Conservation (phyloP, 2,888 invertebrate species). For the Eucera pruinosa region DNA sequence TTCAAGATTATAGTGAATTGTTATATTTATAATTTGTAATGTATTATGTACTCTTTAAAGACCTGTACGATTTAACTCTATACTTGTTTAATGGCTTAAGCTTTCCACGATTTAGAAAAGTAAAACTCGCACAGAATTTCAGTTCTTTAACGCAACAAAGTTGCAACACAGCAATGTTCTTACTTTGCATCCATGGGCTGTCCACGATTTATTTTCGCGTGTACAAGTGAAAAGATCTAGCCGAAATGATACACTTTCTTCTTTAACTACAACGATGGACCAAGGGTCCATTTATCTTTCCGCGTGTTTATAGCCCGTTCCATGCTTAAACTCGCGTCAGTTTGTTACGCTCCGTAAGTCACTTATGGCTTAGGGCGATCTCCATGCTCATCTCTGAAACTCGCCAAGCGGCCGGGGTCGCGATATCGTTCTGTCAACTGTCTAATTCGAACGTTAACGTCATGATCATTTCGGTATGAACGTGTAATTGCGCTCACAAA, state of each 20-base stretch:
- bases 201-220: slow-evolving; percentile 35
- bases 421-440: slow-evolving; percentile 53
- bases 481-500: neutral
- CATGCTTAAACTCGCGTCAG: slow-evolving; percentile 82
- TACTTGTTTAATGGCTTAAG: too few species aligned
- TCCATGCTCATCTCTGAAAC: slow-evolving; percentile 43
- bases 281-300: slow-evolving; percentile 81
- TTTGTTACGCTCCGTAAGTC: slow-evolving; percentile 84
- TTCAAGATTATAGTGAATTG: too few species aligned
- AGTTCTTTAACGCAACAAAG: too few species aligned
- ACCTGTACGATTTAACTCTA: too few species aligned
- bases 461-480: slow-evolving; percentile 29
- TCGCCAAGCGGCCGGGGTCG: slow-evolving; percentile 16
- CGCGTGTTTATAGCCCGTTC: slow-evolving; percentile 83
- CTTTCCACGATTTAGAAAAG: too few species aligned
- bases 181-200: slow-evolving; percentile 14
- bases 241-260: slow-evolving; percentile 72
- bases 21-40: too few species aligned
- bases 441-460: slow-evolving; percentile 47
- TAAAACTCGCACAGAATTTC: too few species aligned
- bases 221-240: slow-evolving; percentile 54
- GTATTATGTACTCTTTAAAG: too few species aligned
- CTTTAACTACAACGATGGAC: slow-evolving; percentile 50
- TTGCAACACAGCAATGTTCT: slow-evolving; percentile 2
- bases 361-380: slow-evolving; percentile 79